Evolutionary conservation across 2,888 invertebrate genomes (phyloP), one percentile per base, ranked within the genome.

Genomic region (Agapostemon virescens): DNA sequence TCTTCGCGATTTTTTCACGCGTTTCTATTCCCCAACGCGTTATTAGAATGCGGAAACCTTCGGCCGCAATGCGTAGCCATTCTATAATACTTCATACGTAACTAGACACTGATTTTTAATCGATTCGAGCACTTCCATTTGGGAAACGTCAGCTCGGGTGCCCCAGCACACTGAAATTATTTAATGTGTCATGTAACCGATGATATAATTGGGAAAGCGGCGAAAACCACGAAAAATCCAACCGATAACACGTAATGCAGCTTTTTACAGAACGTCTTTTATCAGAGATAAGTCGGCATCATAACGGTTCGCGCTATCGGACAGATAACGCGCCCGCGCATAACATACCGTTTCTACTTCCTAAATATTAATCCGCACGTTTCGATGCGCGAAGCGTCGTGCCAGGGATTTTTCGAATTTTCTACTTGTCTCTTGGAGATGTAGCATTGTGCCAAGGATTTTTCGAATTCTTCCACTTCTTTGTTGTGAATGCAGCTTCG

Each of bases 11-110:
- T 69, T 76, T 69, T 63, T 58, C 15, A 63, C 38, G 33, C 30
- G 23, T 68, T 66, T 75, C 68, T 64, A 69, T 23, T 69, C 55
- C 36, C 64, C 40, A 55, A 45, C 33, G 26, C 49, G 38, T 67
- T 61, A 78, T 71, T 61, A 79, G 70, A 78, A 79, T 70, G 78
- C 79, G 70, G 78, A 79, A 71, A 70, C 6, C 20, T 49, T 33
- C 13, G 69, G 49, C 33, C 33, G 26, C 20, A 55, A 30, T 20
- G 42, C 17, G 17, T 63, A 26, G 45, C 45, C 61, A 40, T 30
- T 58, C 17, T 58, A 33, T 58, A 30, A 58, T 71, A 45, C 30
- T 11, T 38, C 42, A 17, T 15, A 49, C 52, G 23, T 38, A 69
- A 66, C 36, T 58, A 38, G 38, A 45, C 45, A 20, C n/a, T 30